phyloP scores from a whole-genome alignment of 2,888 invertebrate genomes.

The Plebejus argus region DNA sequence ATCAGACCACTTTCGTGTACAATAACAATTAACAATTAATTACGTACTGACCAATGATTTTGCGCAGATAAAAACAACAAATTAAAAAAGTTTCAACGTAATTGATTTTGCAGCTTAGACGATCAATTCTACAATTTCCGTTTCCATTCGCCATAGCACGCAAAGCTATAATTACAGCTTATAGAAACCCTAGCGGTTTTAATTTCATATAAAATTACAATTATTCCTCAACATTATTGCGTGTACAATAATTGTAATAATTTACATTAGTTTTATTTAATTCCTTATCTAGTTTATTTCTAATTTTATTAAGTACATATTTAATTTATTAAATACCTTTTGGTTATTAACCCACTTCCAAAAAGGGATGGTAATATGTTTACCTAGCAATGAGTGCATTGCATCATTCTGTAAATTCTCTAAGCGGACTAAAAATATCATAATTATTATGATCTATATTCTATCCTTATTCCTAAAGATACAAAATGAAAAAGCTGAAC shows the following conservation, averaged over 20 bases:
- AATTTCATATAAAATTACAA: neutral
- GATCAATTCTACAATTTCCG: neutral
- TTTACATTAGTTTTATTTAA: neutral
- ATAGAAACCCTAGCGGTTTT: conserved; percentile 4
- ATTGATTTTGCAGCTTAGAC: neutral
- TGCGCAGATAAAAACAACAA: neutral
- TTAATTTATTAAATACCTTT: too few species aligned
- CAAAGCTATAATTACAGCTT: neutral
- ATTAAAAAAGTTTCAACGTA: neutral
- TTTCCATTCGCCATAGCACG: neutral
- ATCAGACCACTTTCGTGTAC: neutral
- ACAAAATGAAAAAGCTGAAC: too few species aligned
- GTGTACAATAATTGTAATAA: neutral
- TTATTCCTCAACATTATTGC: neutral
- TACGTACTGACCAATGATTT: neutral
- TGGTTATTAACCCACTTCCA: too few species aligned
- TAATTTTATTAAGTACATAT: too few species aligned
- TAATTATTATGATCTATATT: too few species aligned
- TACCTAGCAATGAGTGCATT: too few species aligned
- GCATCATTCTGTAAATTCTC: too few species aligned
- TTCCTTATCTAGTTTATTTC: neutral
- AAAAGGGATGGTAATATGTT: too few species aligned
- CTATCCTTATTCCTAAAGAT: too few species aligned
- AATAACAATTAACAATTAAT: neutral
- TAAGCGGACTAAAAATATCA: too few species aligned